These are phyloP conservation scores for Diachasma alloeum DNA, from an alignment of 1,140 invertebrate genomes.

Conservation along the genomic window DNA sequence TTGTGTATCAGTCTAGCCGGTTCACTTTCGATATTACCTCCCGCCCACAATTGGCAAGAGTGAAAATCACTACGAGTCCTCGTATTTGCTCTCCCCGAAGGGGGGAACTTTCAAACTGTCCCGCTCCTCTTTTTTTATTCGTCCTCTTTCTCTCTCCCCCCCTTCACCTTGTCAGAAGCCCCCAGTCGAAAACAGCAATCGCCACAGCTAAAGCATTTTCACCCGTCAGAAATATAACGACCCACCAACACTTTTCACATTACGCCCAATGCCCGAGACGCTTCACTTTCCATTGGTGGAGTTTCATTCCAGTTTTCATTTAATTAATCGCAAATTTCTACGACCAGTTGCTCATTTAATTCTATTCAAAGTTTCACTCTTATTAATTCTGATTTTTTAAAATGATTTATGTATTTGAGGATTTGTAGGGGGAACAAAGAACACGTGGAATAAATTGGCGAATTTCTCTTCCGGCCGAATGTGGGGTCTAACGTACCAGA, in stretches of 20 bases:
- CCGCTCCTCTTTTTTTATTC: conserved; percentile 36
- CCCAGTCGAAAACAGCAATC: background rate
- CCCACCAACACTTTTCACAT: conserved; percentile 32
- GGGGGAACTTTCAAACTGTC: conserved; percentile 47
- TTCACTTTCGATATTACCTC: conserved; percentile 35
- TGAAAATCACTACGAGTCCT: conserved; percentile 28
- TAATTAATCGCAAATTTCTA: background rate
- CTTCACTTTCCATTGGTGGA: conserved; percentile 14
- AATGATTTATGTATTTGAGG: background rate
- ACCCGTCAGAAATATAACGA: background rate
- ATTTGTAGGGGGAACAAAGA: background rate
- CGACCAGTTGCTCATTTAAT: background rate
- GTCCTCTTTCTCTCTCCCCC: background rate
- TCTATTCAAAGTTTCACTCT: conserved; percentile 11
- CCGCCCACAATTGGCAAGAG: conserved; percentile 25
- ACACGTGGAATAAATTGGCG: conserved; percentile 14
- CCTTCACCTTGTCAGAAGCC: too few species aligned
- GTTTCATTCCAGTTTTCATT: conserved; percentile 15
- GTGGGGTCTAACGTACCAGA: background rate
- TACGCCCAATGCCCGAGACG: background rate
- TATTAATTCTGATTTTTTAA: background rate
- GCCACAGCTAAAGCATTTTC: conserved; percentile 35
- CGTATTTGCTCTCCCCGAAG: background rate
- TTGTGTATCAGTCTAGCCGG: background rate
- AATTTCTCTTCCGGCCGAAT: conserved; percentile 17